A percentile compares a stretch with the other conserved stretches of the same genome.
Conservation (phyloP, 2,888 invertebrate species). For the Ypsolopha sequella region DNA sequence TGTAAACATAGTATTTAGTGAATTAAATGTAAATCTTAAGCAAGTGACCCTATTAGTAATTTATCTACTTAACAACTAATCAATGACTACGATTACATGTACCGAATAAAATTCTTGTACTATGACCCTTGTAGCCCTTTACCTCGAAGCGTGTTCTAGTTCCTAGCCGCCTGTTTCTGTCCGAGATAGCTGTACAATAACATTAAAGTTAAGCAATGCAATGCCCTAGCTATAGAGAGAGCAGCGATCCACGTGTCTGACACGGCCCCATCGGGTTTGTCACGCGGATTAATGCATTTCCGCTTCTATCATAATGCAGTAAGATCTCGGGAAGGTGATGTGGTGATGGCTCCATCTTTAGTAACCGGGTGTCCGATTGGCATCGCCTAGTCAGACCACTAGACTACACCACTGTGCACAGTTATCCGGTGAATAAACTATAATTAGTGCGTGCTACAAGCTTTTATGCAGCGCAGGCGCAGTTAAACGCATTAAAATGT, state of each 20-base stretch:
- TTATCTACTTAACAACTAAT: too few relatives aligned
- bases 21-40: too few relatives aligned
- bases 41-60: too few relatives aligned
- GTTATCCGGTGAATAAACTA: slow-evolving; percentile 17
- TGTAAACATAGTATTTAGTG: too few relatives aligned
- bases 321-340: background rate
- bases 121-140: too few relatives aligned
- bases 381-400: background rate
- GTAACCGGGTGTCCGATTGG: background rate
- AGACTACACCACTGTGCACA: background rate
- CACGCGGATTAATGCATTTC: too few relatives aligned
- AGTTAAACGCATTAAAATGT: background rate
- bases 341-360: background rate
- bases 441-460: slow-evolving; percentile 11
- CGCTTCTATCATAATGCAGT: background rate
- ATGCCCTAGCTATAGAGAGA: too few relatives aligned
- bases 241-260: background rate
- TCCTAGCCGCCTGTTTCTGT: background rate
- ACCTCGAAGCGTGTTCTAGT: too few relatives aligned
- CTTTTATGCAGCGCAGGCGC: background rate
- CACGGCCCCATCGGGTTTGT: background rate
- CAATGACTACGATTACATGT: too few relatives aligned
- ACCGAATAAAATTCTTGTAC: too few relatives aligned
- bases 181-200: slow-evolving; percentile 2
- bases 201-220: too few relatives aligned